phyloP scores from a whole-genome alignment of 2,113 vertebrate species.

The Upupa epops region DNA sequence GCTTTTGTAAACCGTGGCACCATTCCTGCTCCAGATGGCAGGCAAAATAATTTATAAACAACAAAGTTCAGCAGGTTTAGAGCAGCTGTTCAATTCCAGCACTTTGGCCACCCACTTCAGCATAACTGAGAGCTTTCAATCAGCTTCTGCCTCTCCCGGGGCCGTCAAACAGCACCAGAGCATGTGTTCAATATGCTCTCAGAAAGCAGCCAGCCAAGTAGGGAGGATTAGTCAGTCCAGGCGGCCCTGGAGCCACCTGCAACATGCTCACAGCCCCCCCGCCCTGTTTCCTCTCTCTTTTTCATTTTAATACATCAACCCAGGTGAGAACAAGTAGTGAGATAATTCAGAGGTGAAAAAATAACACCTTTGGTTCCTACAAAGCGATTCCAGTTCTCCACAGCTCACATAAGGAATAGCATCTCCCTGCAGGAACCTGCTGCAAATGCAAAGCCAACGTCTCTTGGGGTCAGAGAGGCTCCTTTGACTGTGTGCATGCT shows the following conservation, averaged over 20 bases:
- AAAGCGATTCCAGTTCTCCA: neutral
- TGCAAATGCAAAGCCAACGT: neutral
- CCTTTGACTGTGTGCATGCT: neutral
- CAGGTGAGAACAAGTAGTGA: neutral
- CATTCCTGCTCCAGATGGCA: slow-evolving; percentile 85
- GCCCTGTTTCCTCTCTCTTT: too few relatives aligned
- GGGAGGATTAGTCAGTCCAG: slow-evolving; percentile 25
- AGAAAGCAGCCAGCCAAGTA: slow-evolving; percentile 55
- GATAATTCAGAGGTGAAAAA: neutral
- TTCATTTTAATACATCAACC: neutral
- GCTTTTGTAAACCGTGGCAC: slow-evolving; percentile 45
- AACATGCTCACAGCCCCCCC: neutral
- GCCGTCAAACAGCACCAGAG: slow-evolving; percentile 65
- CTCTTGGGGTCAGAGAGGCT: neutral
- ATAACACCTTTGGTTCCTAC: neutral
- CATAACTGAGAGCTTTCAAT: slow-evolving; percentile 71
- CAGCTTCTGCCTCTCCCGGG: slow-evolving; percentile 59
- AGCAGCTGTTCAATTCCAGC: slow-evolving; percentile 84
- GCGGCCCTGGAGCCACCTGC: neutral
- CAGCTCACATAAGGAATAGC: neutral
- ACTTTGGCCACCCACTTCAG: slow-evolving; percentile 76
- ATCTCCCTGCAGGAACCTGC: neutral
- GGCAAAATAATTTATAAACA: slow-evolving; percentile 91
- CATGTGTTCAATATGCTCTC: slow-evolving; percentile 70
- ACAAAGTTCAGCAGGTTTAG: slow-evolving; percentile 85